phyloP scores from a whole-genome alignment of 2,113 vertebrate genomes.

The Daubentonia madagascariensis region DNA sequence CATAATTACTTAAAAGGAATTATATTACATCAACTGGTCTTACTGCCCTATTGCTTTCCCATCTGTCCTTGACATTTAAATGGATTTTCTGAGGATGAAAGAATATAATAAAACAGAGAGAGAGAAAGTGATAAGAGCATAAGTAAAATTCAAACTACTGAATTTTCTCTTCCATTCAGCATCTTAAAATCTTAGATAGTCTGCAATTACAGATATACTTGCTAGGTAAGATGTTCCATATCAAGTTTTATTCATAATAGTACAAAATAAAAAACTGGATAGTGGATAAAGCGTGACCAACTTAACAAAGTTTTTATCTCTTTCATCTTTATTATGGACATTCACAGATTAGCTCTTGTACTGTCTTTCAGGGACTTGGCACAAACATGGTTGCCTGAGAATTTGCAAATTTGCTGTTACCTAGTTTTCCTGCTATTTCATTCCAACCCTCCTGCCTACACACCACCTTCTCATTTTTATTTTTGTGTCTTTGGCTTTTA shows the following conservation, averaged over 20 bases:
- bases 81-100: constrained; percentile 49
- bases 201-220: background rate
- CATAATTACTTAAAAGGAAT: constrained; percentile 60
- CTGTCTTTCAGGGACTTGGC: background rate
- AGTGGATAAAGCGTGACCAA: background rate
- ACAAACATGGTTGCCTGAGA: background rate
- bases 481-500: background rate
- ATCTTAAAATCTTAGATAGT: background rate
- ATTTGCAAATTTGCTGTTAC: constrained; percentile 27
- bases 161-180: background rate
- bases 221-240: background rate
- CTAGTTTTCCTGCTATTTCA: background rate
- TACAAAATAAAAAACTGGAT: background rate
- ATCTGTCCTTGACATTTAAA: constrained; percentile 58
- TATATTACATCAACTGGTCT: constrained; percentile 28
- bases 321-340: background rate
- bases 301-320: background rate
- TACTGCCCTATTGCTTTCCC: constrained; percentile 42
- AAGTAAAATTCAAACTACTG: background rate
- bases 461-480: background rate
- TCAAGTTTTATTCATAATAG: constrained; percentile 18
- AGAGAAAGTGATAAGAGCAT: background rate
- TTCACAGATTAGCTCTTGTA: background rate
- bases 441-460: background rate
- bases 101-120: background rate